phyloP scores from a whole-genome alignment of 2,113 vertebrate genomes.

The Heterocephalus glaber region DNA sequence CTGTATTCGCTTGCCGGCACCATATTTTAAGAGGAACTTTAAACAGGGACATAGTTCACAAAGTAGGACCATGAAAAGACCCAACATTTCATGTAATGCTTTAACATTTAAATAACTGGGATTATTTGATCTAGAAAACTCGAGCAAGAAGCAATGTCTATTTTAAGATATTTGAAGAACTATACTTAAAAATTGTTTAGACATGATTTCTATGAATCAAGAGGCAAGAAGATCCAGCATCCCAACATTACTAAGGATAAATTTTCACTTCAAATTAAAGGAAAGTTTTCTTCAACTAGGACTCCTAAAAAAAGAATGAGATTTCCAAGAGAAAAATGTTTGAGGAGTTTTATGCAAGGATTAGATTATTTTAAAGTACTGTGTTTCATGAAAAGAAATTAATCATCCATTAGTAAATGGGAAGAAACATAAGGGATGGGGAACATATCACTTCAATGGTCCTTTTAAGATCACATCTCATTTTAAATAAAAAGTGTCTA shows the following conservation, averaged over 20 bases:
- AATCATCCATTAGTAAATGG: background rate
- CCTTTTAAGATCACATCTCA: background rate
- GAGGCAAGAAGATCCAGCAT: background rate
- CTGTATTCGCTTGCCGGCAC: background rate
- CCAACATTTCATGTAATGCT: background rate
- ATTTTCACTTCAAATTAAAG: background rate
- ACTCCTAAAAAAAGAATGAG: background rate
- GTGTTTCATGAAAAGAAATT: background rate
- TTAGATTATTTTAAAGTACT: background rate
- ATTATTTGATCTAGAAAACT: background rate
- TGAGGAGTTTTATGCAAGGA: background rate
- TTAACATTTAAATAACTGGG: background rate
- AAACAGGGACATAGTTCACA: background rate
- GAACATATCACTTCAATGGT: background rate
- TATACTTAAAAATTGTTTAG: background rate
- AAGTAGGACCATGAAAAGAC: background rate
- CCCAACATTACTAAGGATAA: background rate
- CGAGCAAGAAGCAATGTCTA: background rate
- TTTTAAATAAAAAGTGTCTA: constrained; percentile 35
- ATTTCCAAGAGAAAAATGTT: background rate
- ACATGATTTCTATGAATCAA: background rate
- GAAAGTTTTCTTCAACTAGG: background rate
- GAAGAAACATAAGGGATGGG: background rate
- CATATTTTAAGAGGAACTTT: background rate
- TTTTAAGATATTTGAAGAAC: constrained; percentile 8